phyloP scores from a whole-genome alignment of 30 jellyfish, hydroid and myxozoan genomes.

The Hydractinia echinata region DNA sequence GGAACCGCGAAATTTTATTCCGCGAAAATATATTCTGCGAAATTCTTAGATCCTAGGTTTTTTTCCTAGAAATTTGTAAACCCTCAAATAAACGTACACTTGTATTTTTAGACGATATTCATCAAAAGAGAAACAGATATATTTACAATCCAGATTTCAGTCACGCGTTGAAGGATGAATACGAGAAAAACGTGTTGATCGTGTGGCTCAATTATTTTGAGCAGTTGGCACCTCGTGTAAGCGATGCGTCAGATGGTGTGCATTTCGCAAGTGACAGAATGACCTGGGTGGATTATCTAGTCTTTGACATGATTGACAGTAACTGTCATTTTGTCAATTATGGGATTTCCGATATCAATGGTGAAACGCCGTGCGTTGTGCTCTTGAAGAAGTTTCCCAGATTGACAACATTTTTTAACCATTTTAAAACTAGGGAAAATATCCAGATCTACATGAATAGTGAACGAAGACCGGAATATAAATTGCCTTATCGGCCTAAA shows the following conservation, averaged over 20 bases:
- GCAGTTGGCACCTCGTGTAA: slow-evolving; percentile 47
- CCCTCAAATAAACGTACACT: neutral
- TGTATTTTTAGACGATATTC: slow-evolving; percentile 23
- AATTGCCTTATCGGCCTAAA: slow-evolving; percentile 17
- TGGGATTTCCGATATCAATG: slow-evolving; percentile 27
- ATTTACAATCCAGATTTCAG: slow-evolving; percentile 29
- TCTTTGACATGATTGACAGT: slow-evolving; percentile 60
- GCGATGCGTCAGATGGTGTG: slow-evolving; percentile 30
- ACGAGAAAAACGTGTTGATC: slow-evolving; percentile 42
- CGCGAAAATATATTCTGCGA: too few relatives aligned
- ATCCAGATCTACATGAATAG: slow-evolving; percentile 44
- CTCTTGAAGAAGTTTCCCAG: slow-evolving; percentile 34
- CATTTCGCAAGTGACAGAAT: slow-evolving; percentile 69
- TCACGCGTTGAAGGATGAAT: slow-evolving; percentile 43
- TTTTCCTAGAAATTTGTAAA: neutral
- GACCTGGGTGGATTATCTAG: slow-evolving; percentile 84
- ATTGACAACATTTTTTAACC: slow-evolving; percentile 37
- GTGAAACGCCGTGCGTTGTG: neutral
- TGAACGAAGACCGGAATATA: slow-evolving; percentile 33
- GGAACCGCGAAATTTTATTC: too few relatives aligned
- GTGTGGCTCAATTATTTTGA: slow-evolving; percentile 74
- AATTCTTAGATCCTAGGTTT: too few relatives aligned
- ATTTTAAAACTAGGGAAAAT: slow-evolving; percentile 45
- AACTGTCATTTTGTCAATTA: slow-evolving; percentile 46
- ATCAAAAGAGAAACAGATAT: neutral